Percentiles rank a stretch among this genome's conserved stretches.
Evolutionary conservation across 2,797 vertebrate species (phyloP).

Genomic region (Centroberyx gerrardi): DNA sequence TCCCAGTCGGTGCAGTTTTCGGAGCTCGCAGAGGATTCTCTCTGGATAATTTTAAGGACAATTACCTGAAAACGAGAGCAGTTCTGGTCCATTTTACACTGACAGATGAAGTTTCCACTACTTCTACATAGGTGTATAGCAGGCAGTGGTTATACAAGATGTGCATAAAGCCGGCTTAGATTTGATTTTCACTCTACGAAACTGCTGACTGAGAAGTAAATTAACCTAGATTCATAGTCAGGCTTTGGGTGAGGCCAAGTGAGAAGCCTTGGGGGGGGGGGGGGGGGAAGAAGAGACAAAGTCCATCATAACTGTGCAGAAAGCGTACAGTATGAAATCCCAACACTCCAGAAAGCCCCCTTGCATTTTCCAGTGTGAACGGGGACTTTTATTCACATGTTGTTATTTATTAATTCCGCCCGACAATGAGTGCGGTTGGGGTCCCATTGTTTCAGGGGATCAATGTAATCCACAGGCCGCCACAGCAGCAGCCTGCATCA

Average conservation of each 20-base stretch:
- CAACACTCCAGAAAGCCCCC: neutral
- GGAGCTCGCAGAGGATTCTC: neutral
- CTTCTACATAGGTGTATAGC: neutral
- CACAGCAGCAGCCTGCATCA: constrained; percentile 35
- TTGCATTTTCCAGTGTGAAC: constrained; percentile 22
- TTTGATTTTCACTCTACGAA: neutral
- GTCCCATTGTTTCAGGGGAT: constrained; percentile 78
- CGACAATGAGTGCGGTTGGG: constrained; percentile 46
- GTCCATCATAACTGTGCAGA: constrained; percentile 8
- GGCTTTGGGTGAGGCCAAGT: neutral
- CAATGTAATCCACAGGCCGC: constrained; percentile 77
- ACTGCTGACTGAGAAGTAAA: constrained; percentile 22
- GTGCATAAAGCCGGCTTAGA: neutral
- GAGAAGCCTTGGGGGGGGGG: neutral
- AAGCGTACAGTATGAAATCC: constrained; percentile 20
- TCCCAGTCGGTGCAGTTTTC: neutral
- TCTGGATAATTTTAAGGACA: too few species aligned
- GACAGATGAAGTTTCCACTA: too few species aligned
- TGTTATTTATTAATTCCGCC: constrained; percentile 70
- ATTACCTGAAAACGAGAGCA: neutral
- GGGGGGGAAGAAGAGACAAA: neutral
- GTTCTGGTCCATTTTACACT: neutral
- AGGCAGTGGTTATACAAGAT: neutral
- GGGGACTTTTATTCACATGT: constrained; percentile 42
- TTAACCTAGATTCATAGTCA: constrained; percentile 25